phyloP scores from a whole-genome alignment of 2,888 invertebrate genomes.

The Lasioglossum villosulum region DNA sequence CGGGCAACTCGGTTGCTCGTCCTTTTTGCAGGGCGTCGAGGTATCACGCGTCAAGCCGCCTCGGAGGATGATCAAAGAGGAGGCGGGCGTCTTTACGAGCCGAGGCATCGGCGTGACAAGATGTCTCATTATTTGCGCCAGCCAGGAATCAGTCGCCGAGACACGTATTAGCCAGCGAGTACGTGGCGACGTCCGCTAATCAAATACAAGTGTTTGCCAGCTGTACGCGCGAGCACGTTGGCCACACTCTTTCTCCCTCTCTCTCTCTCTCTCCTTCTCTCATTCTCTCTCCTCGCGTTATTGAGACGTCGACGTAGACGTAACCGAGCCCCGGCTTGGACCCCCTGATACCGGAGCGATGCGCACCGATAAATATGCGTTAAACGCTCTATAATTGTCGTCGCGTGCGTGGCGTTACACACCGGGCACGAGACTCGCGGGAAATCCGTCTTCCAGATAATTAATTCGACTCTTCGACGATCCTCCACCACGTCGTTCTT shows the following conservation, averaged over 20 bases:
- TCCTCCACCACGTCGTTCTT: no score
- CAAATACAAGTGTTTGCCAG: conserved; percentile 82
- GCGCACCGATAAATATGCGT: conserved; percentile 48
- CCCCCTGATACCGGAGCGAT: conserved; percentile 34
- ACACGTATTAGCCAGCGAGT: conserved; percentile 63
- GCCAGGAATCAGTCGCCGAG: conserved; percentile 59
- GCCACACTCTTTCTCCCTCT: not conserved
- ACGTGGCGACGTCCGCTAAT: conserved; percentile 77
- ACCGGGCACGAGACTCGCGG: not conserved
- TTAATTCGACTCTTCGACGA: not conserved
- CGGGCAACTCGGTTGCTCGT: not conserved
- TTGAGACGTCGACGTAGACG: conserved; percentile 54
- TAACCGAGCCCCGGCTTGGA: conserved; percentile 29
- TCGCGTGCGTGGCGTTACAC: conserved; percentile 38
- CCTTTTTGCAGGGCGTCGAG: not conserved
- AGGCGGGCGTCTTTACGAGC: conserved; percentile 18
- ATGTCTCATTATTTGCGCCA: conserved; percentile 48
- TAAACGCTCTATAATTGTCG: conserved; percentile 48
- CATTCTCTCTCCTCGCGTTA: conserved; percentile 42
- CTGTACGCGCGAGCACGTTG: conserved; percentile 41
- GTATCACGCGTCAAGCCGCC: conserved; percentile 10
- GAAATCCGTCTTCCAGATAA: not conserved
- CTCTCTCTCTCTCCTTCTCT: not conserved
- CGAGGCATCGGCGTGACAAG: conserved; percentile 44
- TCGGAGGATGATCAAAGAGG: conserved; percentile 19